Base-by-base conservation (phyloP, 2,888 invertebrate species). In the Clepsis dumicolana region DNA sequence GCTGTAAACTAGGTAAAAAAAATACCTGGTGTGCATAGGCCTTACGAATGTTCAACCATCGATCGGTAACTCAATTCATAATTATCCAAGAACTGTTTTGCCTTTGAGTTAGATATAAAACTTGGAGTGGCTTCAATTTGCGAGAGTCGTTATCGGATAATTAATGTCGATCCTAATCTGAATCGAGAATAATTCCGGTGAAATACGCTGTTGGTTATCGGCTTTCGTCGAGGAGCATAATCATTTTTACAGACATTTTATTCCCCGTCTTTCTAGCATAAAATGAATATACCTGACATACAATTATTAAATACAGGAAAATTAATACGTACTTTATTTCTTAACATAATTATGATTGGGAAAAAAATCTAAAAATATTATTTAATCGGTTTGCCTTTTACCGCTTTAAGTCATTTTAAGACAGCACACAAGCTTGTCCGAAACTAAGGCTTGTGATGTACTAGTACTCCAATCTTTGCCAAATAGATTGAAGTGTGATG, bases 401-500 rank as follows among this genome's bases (percentile, higher is more conserved):
- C n/a, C n/a, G n/a, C n/a, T n/a, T n/a, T n/a, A n/a, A n/a, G n/a
- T n/a, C n/a, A n/a, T n/a, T n/a, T n/a, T n/a, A n/a, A n/a, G n/a
- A n/a, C n/a, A n/a, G n/a, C n/a, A n/a, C n/a, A n/a, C n/a, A n/a
- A n/a, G n/a, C n/a, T n/a, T n/a, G n/a, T n/a, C n/a, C n/a, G n/a
- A n/a, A n/a, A n/a, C n/a, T n/a, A n/a, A n/a, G n/a, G n/a, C n/a
- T n/a, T n/a, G n/a, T n/a, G n/a, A n/a, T 32, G 32, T 32, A 8
- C 14, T 12, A 25, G 38, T 59, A 59, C 25, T 57, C 12, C 59
- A 52, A 65, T 65, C 50, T 59, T 59, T 18, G 18, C 21, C 18
- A 24, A 38, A 59, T 64, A 64, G 52, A 59, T 59, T 65, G 50
- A 35, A 59, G n/a, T 65, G 41, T 59, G 59, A 52, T 59, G 50